Base-by-base conservation (phyloP, 2,888 invertebrate species). In the Drosophila siamana region DNA sequence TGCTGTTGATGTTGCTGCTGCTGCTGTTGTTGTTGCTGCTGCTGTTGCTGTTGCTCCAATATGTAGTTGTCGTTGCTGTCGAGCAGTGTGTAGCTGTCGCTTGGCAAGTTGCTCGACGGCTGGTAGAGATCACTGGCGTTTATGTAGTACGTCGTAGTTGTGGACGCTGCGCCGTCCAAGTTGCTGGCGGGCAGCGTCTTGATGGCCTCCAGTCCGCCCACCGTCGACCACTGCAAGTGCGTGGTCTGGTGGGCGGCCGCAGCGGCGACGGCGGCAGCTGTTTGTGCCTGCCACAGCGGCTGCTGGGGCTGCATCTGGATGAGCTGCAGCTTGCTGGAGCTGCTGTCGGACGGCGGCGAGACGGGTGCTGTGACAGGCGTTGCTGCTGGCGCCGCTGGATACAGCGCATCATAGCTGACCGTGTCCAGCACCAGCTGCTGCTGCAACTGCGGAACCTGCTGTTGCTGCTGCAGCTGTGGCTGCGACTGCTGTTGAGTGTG, bases 121-220 rank as follows among this genome's bases (percentile, higher is more conserved):
- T 63, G 36, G 61, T 90, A 88, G 19, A 89, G 65, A 67, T 90
- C 89, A 54, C 66, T 52, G 26, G 89, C 72, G 50, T 77, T 87
- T n/a, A 89, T 89, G 26, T 89, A 89, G 57, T 89, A 89, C 1
- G 89, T 90, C 9, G 87, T 86, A 11, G 78, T 51, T n/a, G 68
- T 19, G 5, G 69, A 8, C 40, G 61, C 36, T 22, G 46, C 15
- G 15, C 11, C 44, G 2, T 60, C 55, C 41, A 77, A n/a, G 7
- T 40, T 44, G 36, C 26, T 59, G 4, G 46, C 22, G 6, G 80
- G 69, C 5, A 77, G 43, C 6, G 80, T 59, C 36, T 82, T 71
- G n/a, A 86, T 66, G 16, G 80, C 55, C 72, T 88, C 80, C 63
- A 89, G 44, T 2, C 86, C 85, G 38, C 80, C 82, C 30, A 77